Percentiles rank a stretch among this genome's conserved stretches.
Conservation (phyloP, 2,113 vertebrate species). For the Thymallus thymallus region DNA sequence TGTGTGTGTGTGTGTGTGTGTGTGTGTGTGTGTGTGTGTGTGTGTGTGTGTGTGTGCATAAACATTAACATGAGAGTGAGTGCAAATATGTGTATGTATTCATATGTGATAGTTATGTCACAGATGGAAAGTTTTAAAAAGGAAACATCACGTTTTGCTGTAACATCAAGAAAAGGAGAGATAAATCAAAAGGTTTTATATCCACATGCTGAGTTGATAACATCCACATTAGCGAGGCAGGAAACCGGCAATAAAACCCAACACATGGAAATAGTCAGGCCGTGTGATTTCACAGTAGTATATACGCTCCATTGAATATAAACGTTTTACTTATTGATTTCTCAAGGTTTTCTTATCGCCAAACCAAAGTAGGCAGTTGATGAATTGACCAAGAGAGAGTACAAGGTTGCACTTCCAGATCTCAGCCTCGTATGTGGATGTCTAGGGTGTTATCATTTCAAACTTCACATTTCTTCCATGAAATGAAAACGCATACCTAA, state of each 20-base stretch:
- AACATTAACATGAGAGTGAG: too few species aligned
- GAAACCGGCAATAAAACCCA: conserved; percentile 65
- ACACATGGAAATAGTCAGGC: conserved; percentile 72
- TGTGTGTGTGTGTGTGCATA: neutral
- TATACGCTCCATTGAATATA: conserved; percentile 62
- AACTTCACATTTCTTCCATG: conserved; percentile 1
- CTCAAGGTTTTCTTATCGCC: conserved; percentile 10
- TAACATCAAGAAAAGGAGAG: conserved; percentile 19
- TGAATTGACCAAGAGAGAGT: conserved; percentile 54
- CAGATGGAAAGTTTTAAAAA: neutral
- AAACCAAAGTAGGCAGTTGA: conserved; percentile 44
- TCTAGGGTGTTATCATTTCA: conserved; percentile 19
- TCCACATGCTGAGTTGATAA: conserved; percentile 68
- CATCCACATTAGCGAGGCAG: conserved; percentile 64
- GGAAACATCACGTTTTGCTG: neutral
- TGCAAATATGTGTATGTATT: too few species aligned
- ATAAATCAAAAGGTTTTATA: conserved; percentile 25
- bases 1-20: too few species aligned
- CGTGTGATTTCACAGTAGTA: conserved; percentile 60
- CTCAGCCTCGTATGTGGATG: neutral
- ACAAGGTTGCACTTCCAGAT: conserved; percentile 18
- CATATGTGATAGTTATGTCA: neutral
- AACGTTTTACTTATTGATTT: conserved; percentile 35
- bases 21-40: neutral
- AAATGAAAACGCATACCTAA: neutral